Conservation (phyloP, 2,888 invertebrate genomes). For the Troides aeacus region DNA sequence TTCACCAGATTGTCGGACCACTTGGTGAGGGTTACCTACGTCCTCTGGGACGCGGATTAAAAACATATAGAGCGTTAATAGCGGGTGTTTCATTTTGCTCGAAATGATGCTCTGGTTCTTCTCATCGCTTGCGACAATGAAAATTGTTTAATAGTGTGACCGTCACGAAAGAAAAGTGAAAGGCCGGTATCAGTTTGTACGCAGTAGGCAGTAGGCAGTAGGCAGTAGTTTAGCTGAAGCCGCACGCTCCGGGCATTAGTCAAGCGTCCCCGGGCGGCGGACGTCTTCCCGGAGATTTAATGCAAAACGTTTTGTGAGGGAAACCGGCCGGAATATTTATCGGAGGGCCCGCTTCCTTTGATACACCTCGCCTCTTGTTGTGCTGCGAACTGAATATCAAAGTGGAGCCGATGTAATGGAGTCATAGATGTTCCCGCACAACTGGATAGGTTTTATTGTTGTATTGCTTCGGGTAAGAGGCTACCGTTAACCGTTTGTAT, state of each 20-base stretch:
- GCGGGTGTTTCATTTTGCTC: too few species aligned
- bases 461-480: background rate
- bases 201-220: conserved; percentile 3
- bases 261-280: conserved; percentile 10
- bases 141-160: background rate
- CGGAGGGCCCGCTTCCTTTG: conserved; percentile 9
- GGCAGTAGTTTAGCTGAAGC: conserved; percentile 5
- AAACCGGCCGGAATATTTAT: conserved; percentile 19
- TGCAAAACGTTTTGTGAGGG: conserved; percentile 13
- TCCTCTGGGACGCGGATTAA: too few species aligned
- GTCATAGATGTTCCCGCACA: background rate
- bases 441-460: background rate
- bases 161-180: background rate
- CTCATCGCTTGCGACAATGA: too few species aligned
- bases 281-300: conserved; percentile 17
- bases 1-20: too few species aligned
- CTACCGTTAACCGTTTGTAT: background rate
- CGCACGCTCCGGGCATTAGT: conserved; percentile 20
- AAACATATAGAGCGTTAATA: too few species aligned
- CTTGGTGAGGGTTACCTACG: too few species aligned
- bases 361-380: conserved; percentile 15
- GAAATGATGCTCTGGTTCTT: too few species aligned
- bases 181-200: background rate
- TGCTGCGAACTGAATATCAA: conserved; percentile 1
- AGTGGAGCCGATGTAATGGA: conserved; percentile 4